Evolutionary conservation across 2,797 vertebrate species (phyloP), one percentile per base, ranked within the genome.

Genomic region (Apogon hyalosoma): DNA sequence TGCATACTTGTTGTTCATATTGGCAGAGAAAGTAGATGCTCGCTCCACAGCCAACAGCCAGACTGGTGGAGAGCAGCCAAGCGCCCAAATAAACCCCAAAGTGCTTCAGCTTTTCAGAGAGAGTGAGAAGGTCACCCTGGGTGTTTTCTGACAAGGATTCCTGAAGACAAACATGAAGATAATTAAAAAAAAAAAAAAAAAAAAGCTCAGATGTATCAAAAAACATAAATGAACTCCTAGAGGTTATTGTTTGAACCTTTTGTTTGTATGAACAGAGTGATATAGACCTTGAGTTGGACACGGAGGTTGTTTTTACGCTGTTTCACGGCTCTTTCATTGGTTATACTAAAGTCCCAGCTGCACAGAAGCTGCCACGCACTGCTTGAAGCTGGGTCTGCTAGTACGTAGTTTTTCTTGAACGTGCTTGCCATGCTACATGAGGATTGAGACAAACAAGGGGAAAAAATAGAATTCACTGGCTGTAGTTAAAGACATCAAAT

Each of bases 261-360:
- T 39, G 40, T 41, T 4, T 53, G 36, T n/a, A 15, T 31, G 19
- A 38, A 16, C 8, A 13, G 0, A 52, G 0, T 6, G 11, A 49
- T 5, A 61, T 6, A 63, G 42, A 99, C 98, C 96, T 95, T 96
- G 52, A 99, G 95, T 68, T 99, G 96, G 0, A 93, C 90, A 7
- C 90, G 79, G 2, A 99, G 92, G 61, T 96, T 98, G 88, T 92
- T 97, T 85, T 95, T 96, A 60, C 95, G 94, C 79, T 95, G 92
- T 51, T 87, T 94, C 69, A 99, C 95, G 0, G 96, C 95, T 75
- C 85, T 95, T 60, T 95, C 95, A 6, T 94, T 95, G 15, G 92
- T 95, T 38, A 99, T 82, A 1, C 86, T 96, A 72, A 98, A 99
- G 73, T 99, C 96, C 98, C 98, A 99, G 89, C 93, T 90, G 73